Conservation (phyloP, 2,888 invertebrate genomes). For the Antheraea yamamai region DNA sequence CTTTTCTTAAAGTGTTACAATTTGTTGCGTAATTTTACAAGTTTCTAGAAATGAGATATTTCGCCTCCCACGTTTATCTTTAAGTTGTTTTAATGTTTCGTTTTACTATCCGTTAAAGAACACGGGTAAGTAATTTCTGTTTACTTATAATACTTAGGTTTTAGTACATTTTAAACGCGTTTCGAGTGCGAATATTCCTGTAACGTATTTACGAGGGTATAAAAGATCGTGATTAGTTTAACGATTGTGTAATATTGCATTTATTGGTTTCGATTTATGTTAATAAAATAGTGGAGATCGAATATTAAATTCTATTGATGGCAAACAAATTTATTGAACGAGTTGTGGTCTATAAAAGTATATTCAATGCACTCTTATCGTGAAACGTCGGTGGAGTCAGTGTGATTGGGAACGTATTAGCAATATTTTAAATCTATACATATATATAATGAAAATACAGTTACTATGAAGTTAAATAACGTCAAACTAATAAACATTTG, state of each 20-base stretch:
- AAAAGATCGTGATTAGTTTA: neutral
- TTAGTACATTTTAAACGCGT: constrained; percentile 4
- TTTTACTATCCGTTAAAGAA: constrained; percentile 19
- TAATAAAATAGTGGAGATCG: neutral
- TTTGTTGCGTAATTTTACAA: neutral
- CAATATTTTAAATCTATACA: no score
- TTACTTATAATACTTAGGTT: constrained; percentile 8
- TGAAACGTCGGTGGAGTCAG: no score
- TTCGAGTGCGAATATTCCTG: neutral
- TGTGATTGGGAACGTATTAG: no score
- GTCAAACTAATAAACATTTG: no score
- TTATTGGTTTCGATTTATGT: neutral
- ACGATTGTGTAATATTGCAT: neutral
- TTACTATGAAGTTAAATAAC: no score
- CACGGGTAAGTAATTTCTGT: constrained; percentile 17
- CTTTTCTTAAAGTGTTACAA: neutral
- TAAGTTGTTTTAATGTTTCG: constrained; percentile 2
- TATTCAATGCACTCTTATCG: no score
- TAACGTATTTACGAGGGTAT: neutral
- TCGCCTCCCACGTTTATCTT: constrained; percentile 7
- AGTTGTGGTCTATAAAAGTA: no score
- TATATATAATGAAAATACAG: no score
- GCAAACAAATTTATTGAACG: neutral
- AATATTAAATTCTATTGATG: neutral
- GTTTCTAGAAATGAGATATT: constrained; percentile 10